A percentile compares a stretch with the other conserved stretches of the same genome.
phyloP scores from a whole-genome alignment of 2,113 vertebrate species.

The Pelodiscus sinensis region DNA sequence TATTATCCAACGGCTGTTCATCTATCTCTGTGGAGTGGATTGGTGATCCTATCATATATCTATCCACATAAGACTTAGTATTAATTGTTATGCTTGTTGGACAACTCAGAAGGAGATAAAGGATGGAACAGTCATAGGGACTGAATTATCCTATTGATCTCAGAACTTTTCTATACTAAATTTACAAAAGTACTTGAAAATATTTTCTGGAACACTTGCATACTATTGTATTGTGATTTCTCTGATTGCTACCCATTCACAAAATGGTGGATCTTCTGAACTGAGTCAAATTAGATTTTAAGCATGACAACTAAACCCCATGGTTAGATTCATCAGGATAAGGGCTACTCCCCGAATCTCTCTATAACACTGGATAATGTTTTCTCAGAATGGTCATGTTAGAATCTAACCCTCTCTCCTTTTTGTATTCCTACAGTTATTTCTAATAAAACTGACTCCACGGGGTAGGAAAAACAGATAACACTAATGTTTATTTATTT shows the following conservation, averaged over 20 bases:
- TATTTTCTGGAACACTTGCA: background rate
- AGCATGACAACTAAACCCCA: background rate
- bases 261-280: background rate
- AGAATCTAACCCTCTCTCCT: background rate
- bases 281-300: background rate
- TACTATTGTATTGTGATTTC: background rate
- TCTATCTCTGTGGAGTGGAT: constrained; percentile 32
- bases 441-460: background rate
- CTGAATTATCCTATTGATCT: background rate
- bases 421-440: background rate
- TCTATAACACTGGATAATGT: background rate
- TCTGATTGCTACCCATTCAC: background rate
- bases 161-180: background rate
- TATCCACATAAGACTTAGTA: background rate
- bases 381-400: background rate
- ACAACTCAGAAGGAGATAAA: background rate
- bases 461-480: background rate
- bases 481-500: background rate
- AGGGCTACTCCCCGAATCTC: background rate
- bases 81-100: background rate
- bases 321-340: background rate
- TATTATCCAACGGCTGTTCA: background rate
- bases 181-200: background rate
- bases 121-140: background rate
- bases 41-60: constrained; percentile 17